Evolutionary conservation across 2,888 invertebrate genomes (phyloP), one percentile per base, ranked within the genome.

Genomic region (Drosophila melanosoma): DNA sequence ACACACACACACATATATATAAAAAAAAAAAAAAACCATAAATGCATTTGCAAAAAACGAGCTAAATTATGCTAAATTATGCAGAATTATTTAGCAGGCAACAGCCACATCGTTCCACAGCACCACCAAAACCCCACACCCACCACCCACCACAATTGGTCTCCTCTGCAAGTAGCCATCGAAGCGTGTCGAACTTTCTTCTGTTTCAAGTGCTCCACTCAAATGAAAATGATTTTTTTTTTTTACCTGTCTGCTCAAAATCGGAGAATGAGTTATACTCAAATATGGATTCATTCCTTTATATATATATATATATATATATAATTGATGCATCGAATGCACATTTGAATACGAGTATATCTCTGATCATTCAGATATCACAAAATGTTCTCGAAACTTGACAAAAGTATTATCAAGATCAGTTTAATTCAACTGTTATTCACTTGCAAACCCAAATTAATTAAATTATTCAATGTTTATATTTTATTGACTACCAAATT

Each of bases 151-250:
- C 58, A 69, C 69, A 57, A 49, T 36, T 54, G 35, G 33, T 15
- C 66, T n/a, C 23, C 20, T 53, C 38, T 57, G 26, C 20, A 4
- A 57, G 15, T 20, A 7, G 38, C 36, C 70, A 69, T 26, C 70
- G 20, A 67, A 57, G 67, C 67, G 48, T 67, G 38, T 57, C 67
- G 70, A 69, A 69, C 69, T 67, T 69, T 67, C 48, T 49, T 69
- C 1, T 23, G 4, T 20, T 26, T 23, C 35, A 15, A 66, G 38
- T 40, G 57, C 29, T 40, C 29, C 26, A 32, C 57, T 29, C 57
- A 33, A 60, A 59, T 36, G 40, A 42, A 58, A 20, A 26, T 29
- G 29, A 29, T 29, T 29, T 29, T 29, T 29, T 29, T 29, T 23
- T 17, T 26, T 33, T 23, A 29, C 12, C 5, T 7, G 12, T 3